Conservation (phyloP, 2,888 invertebrate species). For the Eupithecia inturbata region DNA sequence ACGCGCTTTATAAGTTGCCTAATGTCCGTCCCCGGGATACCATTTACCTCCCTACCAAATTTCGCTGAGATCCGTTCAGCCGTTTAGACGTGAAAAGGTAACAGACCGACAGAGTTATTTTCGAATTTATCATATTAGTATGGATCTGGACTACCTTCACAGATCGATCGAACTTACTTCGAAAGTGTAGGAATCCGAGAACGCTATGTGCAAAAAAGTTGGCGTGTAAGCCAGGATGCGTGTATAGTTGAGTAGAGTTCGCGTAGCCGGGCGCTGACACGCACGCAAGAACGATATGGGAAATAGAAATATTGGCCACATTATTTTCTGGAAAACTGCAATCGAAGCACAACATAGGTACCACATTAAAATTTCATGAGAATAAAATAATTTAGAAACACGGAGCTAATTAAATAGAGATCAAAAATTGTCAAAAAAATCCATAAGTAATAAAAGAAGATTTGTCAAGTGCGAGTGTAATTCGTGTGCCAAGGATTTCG, state of each 20-base stretch:
- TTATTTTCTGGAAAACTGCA: not conserved
- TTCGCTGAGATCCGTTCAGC: no score
- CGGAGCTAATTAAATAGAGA: not conserved
- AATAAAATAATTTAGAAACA: not conserved
- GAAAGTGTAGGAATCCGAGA: not conserved
- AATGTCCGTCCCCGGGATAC: no score
- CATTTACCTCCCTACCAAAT: no score
- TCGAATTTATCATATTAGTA: no score
- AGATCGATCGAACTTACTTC: not conserved
- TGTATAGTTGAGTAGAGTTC: not conserved
- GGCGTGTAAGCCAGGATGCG: constrained; percentile 3
- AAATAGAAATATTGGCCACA: not conserved
- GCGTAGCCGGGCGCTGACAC: not conserved
- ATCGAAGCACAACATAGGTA: not conserved
- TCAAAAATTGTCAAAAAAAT: not conserved
- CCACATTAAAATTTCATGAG: constrained; percentile 4
- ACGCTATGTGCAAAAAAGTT: not conserved
- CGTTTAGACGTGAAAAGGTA: no score
- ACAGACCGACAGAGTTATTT: no score
- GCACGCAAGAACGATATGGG: not conserved
- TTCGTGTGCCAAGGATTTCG: no score
- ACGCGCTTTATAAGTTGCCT: no score
- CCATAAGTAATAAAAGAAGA: not conserved
- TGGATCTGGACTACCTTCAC: not conserved
- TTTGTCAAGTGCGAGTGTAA: no score